Base-by-base conservation (phyloP, 1,140 invertebrate genomes). In the Nephila pilipes region DNA sequence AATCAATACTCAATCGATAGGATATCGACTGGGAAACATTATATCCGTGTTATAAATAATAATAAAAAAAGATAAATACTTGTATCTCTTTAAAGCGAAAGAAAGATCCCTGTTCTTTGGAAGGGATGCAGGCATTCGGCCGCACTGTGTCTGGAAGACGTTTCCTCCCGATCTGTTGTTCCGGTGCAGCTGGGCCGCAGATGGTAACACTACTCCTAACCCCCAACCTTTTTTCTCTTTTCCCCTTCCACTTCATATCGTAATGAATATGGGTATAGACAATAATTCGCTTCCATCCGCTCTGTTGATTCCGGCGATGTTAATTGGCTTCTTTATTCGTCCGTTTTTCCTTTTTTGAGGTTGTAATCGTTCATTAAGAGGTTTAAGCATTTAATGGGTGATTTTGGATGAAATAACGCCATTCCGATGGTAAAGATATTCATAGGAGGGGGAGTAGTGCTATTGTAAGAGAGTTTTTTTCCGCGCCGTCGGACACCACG, bases 111-210 rank as follows among this genome's bases (percentile, higher is more conserved):
- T 46, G 46, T 46, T 46, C n/a, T 46, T 60, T 22, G 58, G 12
- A 5, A 22, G 58, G 58, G 58, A 60, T 18, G 58, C 58, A 22
- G 22, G 58, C 58, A 60, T 60, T 75, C 32, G 69, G 69, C 69
- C 69, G 32, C 69, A 75, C 32, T 75, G 69, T 75, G 69, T 75
- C 69, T 75, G 69, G 69, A 87, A 87, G 85, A 87, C 81, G 81
- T 36, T 93, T 93, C 91, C 91, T 93, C 55, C n/a, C 55, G 22
- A 60, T 93, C 91, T 93, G 91, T 93, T 80, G 91, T 87, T 87
- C 75, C 63, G 89, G 54, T 38, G 85, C 91, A 93, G 91, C 81
- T 93, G 91, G 46, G 18, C 22, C 63, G 65, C 85, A 93, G 91
- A 93, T 93, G 91, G 91, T 38, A 63, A 75, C 63, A 32, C 54